Conservation (phyloP, 2,113 vertebrate genomes). For the Typhlomys cinereus region DNA sequence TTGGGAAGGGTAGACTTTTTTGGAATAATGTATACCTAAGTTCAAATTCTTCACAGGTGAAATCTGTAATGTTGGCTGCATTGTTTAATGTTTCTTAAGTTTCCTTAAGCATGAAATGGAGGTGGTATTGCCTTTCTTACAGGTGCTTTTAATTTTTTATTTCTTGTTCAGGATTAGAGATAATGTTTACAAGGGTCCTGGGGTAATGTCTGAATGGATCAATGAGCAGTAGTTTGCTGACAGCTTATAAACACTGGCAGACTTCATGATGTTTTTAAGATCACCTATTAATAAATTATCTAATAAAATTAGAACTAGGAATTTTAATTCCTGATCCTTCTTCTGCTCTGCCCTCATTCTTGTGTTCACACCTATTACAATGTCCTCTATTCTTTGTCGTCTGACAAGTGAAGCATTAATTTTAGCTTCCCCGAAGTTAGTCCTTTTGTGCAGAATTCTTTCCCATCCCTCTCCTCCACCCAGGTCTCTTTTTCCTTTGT, state of each 20-base stretch:
- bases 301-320: neutral
- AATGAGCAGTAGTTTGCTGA: neutral
- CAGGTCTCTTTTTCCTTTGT: constrained; percentile 65
- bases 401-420: neutral
- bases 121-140: neutral
- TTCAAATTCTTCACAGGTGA: neutral
- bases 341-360: constrained; percentile 20
- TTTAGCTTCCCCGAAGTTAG: constrained; percentile 57
- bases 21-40: neutral
- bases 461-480: neutral
- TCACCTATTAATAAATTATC: constrained; percentile 19
- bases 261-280: neutral
- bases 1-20: neutral
- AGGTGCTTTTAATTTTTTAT: neutral
- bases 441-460: constrained; percentile 40
- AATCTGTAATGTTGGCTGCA: neutral
- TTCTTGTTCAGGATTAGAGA: neutral
- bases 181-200: neutral
- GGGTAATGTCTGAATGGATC: neutral
- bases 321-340: neutral
- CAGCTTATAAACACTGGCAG: constrained; percentile 14
- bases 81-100: constrained; percentile 11
- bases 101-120: constrained; percentile 34
- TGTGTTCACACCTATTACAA: constrained; percentile 37
- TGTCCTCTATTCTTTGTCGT: constrained; percentile 34